Percentiles rank a stretch among this genome's conserved stretches.
phyloP scores from a whole-genome alignment of 2,888 invertebrate genomes.

The Parnassius orleans region DNA sequence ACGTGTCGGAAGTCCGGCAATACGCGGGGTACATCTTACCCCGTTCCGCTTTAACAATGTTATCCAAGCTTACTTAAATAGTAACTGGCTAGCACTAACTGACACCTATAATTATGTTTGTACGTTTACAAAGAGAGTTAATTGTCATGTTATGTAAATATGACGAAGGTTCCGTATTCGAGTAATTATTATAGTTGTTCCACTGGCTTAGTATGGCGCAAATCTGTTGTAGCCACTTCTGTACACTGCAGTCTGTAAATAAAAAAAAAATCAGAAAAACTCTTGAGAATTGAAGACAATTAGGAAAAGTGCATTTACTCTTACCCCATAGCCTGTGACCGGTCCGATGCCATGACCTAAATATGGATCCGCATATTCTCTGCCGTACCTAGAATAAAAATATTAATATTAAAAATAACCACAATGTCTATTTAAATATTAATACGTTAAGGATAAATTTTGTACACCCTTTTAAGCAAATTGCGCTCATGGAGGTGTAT shows the following conservation, averaged over 20 bases:
- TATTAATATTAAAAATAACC: not conserved
- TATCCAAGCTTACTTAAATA: conserved; percentile 65
- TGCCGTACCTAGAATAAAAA: conserved; percentile 85
- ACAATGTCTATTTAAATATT: too few relatives aligned
- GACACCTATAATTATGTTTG: conserved; percentile 73
- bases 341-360: conserved; percentile 97
- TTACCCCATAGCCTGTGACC: conserved; percentile 98
- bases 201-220: conserved; percentile 89
- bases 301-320: conserved; percentile 36
- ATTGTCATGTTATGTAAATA: conserved; percentile 77
- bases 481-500: too few relatives aligned
- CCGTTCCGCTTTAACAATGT: conserved; percentile 36
- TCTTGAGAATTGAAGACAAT: too few relatives aligned
- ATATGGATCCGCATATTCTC: conserved; percentile 96
- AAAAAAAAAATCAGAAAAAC: not conserved
- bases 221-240: conserved; percentile 97
- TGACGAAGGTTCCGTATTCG: conserved; percentile 72
- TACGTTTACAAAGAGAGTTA: conserved; percentile 80
- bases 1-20: conserved; percentile 26
- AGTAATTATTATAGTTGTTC: conserved; percentile 61
- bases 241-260: conserved; percentile 92
- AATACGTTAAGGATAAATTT: too few relatives aligned
- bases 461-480: too few relatives aligned
- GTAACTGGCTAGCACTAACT: conserved; percentile 72
- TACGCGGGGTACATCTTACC: not conserved